Percentiles rank a stretch among this genome's conserved stretches.
These are phyloP conservation scores for Poeciliopsis turrubarensis DNA, from an alignment of 2,113 vertebrate genomes.

Conservation along the genomic window DNA sequence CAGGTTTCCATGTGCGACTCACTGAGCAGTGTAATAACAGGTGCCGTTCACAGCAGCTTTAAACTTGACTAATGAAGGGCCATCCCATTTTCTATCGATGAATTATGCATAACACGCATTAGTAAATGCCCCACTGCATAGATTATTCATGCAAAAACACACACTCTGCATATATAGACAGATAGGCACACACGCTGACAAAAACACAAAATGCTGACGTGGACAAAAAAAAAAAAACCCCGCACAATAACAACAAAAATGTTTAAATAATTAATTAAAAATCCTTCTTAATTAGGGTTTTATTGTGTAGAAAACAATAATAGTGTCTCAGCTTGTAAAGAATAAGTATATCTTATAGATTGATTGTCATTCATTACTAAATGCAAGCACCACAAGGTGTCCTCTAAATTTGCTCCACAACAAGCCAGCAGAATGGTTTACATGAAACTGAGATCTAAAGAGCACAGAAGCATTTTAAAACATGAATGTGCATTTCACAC, in stretches of 20 bases:
- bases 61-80: constrained; percentile 66
- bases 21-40: constrained; percentile 65
- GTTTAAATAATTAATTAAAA: neutral
- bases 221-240: constrained; percentile 2
- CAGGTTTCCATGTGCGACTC: constrained; percentile 24
- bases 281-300: neutral
- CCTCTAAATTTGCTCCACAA: neutral
- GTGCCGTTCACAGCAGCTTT: constrained; percentile 38
- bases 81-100: constrained; percentile 57
- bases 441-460: neutral
- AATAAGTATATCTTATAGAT: neutral
- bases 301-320: neutral
- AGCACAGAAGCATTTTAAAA: neutral
- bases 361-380: neutral
- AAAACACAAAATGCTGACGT: constrained; percentile 25
- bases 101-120: constrained; percentile 66
- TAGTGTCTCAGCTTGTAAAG: neutral
- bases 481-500: too few relatives aligned
- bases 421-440: neutral
- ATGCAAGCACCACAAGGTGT: neutral
- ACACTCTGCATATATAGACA: constrained; percentile 2
- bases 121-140: constrained; percentile 55
- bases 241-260: neutral
- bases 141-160: constrained; percentile 58
- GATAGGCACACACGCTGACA: constrained; percentile 18